Percentiles rank a stretch among this genome's conserved stretches.
These are phyloP conservation scores for Cephus nigrinus DNA, from an alignment of 2,888 invertebrate species.

Conservation along the genomic window DNA sequence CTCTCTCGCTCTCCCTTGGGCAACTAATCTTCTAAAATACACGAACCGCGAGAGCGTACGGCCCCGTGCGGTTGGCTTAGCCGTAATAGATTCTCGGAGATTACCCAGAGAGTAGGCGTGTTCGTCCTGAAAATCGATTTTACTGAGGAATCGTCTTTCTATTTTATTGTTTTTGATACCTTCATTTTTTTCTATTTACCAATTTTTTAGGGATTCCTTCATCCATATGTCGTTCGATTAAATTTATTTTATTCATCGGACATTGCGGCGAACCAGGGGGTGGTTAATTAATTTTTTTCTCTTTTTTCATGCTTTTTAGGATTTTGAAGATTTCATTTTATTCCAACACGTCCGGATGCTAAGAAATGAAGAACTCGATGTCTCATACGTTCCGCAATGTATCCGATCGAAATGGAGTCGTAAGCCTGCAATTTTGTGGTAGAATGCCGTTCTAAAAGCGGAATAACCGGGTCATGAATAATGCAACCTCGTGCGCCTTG, in stretches of 20 bases:
- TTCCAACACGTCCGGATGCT: not conserved
- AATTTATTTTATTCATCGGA: too few relatives aligned
- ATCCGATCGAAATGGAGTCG: constrained; percentile 42
- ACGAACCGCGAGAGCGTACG: constrained; percentile 22
- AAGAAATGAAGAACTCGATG: not conserved
- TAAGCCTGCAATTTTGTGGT: constrained; percentile 46
- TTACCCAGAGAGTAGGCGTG: constrained; percentile 3
- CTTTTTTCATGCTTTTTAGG: not conserved
- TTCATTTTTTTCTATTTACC: not conserved
- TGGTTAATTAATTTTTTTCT: not conserved
- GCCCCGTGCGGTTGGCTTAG: constrained; percentile 34
- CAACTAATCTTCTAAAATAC: constrained; percentile 48
- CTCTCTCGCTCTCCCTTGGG: constrained; percentile 31
- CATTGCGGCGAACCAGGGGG: too few relatives aligned
- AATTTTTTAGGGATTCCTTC: not conserved
- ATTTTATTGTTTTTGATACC: not conserved
- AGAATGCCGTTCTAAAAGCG: constrained; percentile 48
- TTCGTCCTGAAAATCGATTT: not conserved
- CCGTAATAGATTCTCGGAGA: constrained; percentile 34
- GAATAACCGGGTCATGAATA: constrained; percentile 56
- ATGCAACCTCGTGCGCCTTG: constrained; percentile 56
- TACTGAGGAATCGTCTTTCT: not conserved
- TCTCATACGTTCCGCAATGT: not conserved
- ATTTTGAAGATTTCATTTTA: not conserved
- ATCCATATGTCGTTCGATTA: not conserved